Percentiles rank a stretch among this genome's conserved stretches.
phyloP scores from a whole-genome alignment of 2,113 vertebrate genomes.

The Chlamydotis undulata region DNA sequence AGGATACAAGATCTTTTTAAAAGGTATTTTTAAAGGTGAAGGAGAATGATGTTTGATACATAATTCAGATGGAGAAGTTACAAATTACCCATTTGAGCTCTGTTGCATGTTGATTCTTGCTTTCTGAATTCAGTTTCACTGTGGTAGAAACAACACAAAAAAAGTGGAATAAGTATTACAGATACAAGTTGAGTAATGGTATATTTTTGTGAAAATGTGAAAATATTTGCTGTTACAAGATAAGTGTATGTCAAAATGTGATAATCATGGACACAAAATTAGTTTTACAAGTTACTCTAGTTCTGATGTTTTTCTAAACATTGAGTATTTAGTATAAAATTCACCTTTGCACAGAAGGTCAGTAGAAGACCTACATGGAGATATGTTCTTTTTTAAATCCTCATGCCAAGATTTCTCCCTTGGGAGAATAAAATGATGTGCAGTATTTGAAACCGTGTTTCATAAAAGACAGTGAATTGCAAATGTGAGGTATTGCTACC shows the following conservation, averaged over 20 bases:
- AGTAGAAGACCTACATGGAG: not conserved
- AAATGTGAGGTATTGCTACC: slow-evolving; percentile 52
- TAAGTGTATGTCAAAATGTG: slow-evolving; percentile 13
- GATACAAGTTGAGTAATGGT: slow-evolving; percentile 16
- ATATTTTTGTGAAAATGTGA: slow-evolving; percentile 43
- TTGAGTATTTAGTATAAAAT: not conserved
- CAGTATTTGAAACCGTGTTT: slow-evolving; percentile 62
- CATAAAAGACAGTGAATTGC: slow-evolving; percentile 10
- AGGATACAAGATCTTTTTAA: slow-evolving; percentile 43
- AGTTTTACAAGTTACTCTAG: not conserved
- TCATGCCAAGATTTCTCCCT: not conserved
- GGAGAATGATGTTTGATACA: not conserved
- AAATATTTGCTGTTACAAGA: slow-evolving; percentile 43
- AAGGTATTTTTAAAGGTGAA: slow-evolving; percentile 39
- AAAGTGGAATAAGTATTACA: not conserved
- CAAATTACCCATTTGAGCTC: not conserved
- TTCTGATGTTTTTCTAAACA: not conserved
- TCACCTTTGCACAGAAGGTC: slow-evolving; percentile 18
- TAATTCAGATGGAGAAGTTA: not conserved
- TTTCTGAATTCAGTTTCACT: not conserved
- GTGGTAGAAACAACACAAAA: not conserved
- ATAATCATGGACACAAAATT: not conserved
- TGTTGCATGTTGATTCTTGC: slow-evolving; percentile 41
- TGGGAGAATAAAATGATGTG: not conserved
- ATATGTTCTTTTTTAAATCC: slow-evolving; percentile 25